Evolutionary conservation across 2,888 invertebrate genomes (phyloP).

Genomic region (Hirtodrosophila histrioides): DNA sequence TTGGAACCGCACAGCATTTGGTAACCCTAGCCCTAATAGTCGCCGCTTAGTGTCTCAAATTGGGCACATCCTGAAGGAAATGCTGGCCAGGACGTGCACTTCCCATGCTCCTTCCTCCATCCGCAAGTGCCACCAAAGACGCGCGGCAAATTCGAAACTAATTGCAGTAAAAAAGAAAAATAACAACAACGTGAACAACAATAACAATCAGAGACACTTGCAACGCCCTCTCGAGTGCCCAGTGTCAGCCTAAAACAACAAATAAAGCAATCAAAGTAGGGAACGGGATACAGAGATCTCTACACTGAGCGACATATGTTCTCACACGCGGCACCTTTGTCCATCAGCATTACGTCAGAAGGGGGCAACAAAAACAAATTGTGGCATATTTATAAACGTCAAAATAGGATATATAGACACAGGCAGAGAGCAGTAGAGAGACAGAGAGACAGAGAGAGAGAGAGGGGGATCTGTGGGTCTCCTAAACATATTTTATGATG

Average conservation of each 20-base stretch:
- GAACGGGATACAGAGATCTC: constrained; percentile 6
- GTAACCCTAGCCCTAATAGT: constrained; percentile 27
- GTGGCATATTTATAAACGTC: constrained; percentile 82
- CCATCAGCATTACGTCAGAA: constrained; percentile 74
- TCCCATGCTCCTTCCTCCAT: constrained; percentile 36
- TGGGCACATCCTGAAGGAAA: constrained; percentile 64
- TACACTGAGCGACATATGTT: constrained; percentile 66
- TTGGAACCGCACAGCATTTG: constrained; percentile 1
- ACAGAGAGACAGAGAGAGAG: constrained; percentile 1
- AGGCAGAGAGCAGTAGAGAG: constrained; percentile 12
- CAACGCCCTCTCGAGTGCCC: constrained; percentile 61
- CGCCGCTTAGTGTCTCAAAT: constrained; percentile 42
- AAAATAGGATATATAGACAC: constrained; percentile 66
- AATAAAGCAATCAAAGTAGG: constrained; percentile 79
- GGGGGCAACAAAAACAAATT: constrained; percentile 59
- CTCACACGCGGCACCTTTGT: constrained; percentile 75
- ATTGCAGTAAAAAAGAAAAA: constrained; percentile 53
- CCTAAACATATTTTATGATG: constrained; percentile 64
- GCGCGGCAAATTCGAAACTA: constrained; percentile 62
- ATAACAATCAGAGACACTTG: constrained; percentile 76
- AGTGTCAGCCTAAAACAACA: constrained; percentile 77
- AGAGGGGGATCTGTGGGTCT: constrained; percentile 8
- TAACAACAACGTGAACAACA: constrained; percentile 44
- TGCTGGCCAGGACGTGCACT: constrained; percentile 35
- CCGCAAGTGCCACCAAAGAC: constrained; percentile 73